phyloP scores from a whole-genome alignment of 1,140 invertebrate genomes.

The Zaprionus tsacasi region DNA sequence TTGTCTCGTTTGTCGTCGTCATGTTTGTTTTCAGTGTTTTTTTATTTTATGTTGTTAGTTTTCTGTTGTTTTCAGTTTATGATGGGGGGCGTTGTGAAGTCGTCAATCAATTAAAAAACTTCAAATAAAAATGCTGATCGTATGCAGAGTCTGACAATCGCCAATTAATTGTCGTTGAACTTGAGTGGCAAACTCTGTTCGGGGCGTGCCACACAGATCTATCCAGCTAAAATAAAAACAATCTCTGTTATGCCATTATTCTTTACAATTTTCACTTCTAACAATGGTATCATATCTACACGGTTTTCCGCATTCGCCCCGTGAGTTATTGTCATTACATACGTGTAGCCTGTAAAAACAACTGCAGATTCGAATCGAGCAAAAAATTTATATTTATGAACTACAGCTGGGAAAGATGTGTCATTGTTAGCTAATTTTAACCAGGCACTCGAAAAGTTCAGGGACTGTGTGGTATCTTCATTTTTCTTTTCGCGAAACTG shows the following conservation, averaged over 20 bases:
- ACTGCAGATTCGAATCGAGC: not conserved
- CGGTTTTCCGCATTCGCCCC: not conserved
- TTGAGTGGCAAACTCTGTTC: slow-evolving; percentile 53
- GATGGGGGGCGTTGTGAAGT: slow-evolving; percentile 73
- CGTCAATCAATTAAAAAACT: slow-evolving; percentile 77
- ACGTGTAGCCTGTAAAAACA: not conserved
- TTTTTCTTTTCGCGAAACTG: slow-evolving; percentile 34
- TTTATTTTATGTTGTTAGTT: not conserved
- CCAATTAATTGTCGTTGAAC: slow-evolving; percentile 74
- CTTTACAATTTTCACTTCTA: not conserved
- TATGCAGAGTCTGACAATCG: slow-evolving; percentile 32
- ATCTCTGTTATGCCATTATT: not conserved
- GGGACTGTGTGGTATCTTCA: slow-evolving; percentile 29
- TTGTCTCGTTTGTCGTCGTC: slow-evolving; percentile 51
- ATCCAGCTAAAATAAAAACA: not conserved
- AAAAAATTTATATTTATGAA: slow-evolving; percentile 55
- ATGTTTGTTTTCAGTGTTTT: slow-evolving; percentile 2
- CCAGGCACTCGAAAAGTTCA: slow-evolving; percentile 49
- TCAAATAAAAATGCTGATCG: slow-evolving; percentile 37
- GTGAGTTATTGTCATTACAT: slow-evolving; percentile 5
- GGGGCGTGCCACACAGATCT: slow-evolving; percentile 7
- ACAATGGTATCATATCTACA: not conserved
- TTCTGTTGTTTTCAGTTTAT: not conserved
- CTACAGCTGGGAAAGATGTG: slow-evolving; percentile 7
- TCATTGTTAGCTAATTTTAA: slow-evolving; percentile 24